A percentile compares a stretch with the other conserved stretches of the same genome.
Evolutionary conservation across 2,113 vertebrate genomes (phyloP).

Genomic region (Paralichthys olivaceus): DNA sequence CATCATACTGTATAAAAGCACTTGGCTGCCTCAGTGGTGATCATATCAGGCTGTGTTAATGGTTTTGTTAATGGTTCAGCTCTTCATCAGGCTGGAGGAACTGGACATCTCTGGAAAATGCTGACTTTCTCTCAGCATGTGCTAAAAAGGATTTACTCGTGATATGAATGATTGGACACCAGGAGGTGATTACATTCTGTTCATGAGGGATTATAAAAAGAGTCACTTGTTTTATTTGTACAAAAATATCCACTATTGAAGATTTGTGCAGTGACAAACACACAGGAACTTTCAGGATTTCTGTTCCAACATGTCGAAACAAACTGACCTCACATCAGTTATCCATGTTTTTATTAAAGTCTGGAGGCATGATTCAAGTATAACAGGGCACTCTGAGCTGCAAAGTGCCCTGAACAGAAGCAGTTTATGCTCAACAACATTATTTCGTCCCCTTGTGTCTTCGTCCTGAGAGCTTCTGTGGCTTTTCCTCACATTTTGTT

Average conservation of each 20-base stretch:
- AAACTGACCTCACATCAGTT: neutral
- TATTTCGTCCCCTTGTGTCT: neutral
- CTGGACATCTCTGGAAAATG: neutral
- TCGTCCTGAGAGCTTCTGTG: too few species aligned
- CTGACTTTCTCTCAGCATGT: neutral
- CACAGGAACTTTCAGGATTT: neutral
- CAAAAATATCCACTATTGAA: conserved; percentile 12
- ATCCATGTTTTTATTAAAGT: neutral
- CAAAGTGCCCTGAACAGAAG: neutral
- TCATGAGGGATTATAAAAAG: conserved; percentile 6
- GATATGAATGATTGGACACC: neutral
- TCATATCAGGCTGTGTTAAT: conserved; percentile 49
- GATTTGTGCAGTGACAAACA: neutral
- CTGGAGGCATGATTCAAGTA: neutral
- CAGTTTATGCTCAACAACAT: conserved; percentile 31
- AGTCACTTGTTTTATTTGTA: conserved; percentile 7
- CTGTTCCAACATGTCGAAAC: neutral
- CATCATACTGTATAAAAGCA: conserved; percentile 21
- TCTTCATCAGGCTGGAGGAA: conserved; percentile 9
- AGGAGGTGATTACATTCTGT: neutral
- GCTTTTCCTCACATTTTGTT: too few species aligned
- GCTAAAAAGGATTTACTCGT: conserved; percentile 14
- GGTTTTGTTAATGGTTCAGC: conserved; percentile 31
- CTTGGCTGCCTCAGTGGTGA: conserved; percentile 15
- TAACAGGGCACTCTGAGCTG: too few species aligned